A percentile compares a stretch with the other conserved stretches of the same genome.
Conservation (phyloP, 1,140 invertebrate genomes). For the Atta colombica region DNA sequence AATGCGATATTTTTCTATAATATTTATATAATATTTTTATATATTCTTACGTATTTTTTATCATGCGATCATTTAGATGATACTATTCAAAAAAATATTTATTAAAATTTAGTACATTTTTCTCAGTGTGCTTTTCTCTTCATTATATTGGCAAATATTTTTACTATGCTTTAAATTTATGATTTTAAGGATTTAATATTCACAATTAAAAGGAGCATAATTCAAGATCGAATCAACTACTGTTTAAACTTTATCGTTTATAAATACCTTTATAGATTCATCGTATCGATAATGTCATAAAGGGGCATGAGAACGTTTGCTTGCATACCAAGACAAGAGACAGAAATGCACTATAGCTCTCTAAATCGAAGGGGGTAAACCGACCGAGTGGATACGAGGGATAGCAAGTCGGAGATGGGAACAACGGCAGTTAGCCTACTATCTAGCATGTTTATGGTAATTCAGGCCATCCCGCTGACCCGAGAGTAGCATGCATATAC, state of each 20-base stretch:
- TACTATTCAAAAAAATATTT: too few relatives aligned
- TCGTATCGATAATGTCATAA: conserved; percentile 36
- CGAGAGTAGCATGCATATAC: conserved; percentile 81
- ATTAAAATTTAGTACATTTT: too few relatives aligned
- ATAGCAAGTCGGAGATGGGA: conserved; percentile 34
- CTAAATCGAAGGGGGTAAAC: conserved; percentile 67
- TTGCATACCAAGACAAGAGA: conserved; percentile 28
- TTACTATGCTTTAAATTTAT: neutral
- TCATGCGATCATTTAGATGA: too few relatives aligned
- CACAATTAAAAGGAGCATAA: neutral
- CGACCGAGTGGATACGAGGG: conserved; percentile 56
- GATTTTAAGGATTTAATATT: neutral
- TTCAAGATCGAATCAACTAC: neutral
- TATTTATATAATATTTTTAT: neutral
- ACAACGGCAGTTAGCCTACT: conserved; percentile 80
- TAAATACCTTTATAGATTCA: neutral
- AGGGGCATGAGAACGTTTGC: conserved; percentile 21
- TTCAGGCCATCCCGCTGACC: conserved; percentile 79
- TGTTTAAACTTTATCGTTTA: neutral
- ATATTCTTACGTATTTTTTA: neutral
- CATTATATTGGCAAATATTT: neutral
- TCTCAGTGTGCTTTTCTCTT: neutral
- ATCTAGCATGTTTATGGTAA: conserved; percentile 82
- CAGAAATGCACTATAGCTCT: conserved; percentile 36
- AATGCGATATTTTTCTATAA: neutral